A percentile compares a stretch with the other conserved stretches of the same genome.
Evolutionary conservation across 2,888 invertebrate species (phyloP).

Genomic region (Drosophila neonasuta): DNA sequence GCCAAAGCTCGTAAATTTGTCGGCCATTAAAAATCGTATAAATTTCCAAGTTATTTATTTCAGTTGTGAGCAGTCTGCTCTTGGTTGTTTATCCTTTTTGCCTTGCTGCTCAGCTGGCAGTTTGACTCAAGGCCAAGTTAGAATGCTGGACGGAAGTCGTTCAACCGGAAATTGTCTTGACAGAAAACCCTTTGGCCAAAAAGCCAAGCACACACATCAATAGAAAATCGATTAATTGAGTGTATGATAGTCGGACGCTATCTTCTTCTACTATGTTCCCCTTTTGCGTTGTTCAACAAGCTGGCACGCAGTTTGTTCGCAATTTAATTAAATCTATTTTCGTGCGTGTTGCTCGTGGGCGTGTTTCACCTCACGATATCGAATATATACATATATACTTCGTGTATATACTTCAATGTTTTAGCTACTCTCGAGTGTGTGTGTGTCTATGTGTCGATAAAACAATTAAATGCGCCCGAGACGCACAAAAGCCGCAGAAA

Average conservation of each 20-base stretch:
- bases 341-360: conserved; percentile 70
- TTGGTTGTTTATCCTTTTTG: conserved; percentile 3
- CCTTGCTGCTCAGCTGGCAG: not conserved
- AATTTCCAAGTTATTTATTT: conserved; percentile 13
- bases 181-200: conserved; percentile 43
- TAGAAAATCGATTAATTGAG: conserved; percentile 70
- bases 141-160: conserved; percentile 42
- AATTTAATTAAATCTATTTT: conserved; percentile 76
- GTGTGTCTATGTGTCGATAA: conserved; percentile 54
- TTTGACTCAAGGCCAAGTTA: conserved; percentile 28
- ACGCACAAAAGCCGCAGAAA: conserved; percentile 58
- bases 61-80: conserved; percentile 3
- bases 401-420: conserved; percentile 12
- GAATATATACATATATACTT: not conserved
- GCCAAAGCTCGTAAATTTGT: not conserved
- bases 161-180: conserved; percentile 59
- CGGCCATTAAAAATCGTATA: not conserved
- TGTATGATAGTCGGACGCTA: conserved; percentile 39
- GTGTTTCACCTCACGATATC: conserved; percentile 54
- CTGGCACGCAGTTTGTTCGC: conserved; percentile 65
- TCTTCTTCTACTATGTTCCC: not conserved
- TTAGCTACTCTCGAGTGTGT: conserved; percentile 48
- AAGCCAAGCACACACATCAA: conserved; percentile 39
- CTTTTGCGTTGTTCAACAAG: not conserved
- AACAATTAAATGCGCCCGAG: conserved; percentile 69